Conservation (phyloP, 2,888 invertebrate species). For the Agriopis marginaria region DNA sequence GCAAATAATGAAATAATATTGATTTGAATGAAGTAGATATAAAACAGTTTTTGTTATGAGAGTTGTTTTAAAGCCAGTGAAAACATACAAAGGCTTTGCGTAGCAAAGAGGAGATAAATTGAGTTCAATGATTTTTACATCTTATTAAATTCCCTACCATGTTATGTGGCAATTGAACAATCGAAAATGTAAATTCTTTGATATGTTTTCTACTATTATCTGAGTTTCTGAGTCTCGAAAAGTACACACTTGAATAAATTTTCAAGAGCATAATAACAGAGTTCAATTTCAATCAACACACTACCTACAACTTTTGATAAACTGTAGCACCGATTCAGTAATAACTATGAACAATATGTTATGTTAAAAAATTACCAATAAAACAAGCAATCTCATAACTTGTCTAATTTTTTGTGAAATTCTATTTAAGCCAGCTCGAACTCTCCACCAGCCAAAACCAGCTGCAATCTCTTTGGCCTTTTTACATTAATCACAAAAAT, state of each 20-base stretch:
- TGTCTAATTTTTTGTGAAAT: slow-evolving; percentile 17
- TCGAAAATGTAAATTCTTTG: slow-evolving; percentile 26
- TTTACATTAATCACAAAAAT: slow-evolving; percentile 59
- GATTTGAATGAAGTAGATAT: not conserved
- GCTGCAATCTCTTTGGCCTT: slow-evolving; percentile 59
- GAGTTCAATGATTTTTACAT: not conserved
- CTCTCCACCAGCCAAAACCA: slow-evolving; percentile 46
- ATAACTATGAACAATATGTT: slow-evolving; percentile 39
- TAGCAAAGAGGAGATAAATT: not conserved
- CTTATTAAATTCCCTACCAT: not conserved
- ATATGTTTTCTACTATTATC: slow-evolving; percentile 53
- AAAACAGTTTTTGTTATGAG: not conserved
- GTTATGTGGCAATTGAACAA: not conserved
- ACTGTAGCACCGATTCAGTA: slow-evolving; percentile 76
- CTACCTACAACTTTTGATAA: slow-evolving; percentile 23
- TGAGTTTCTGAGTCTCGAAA: slow-evolving; percentile 8
- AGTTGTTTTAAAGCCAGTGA: not conserved
- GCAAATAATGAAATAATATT: not conserved
- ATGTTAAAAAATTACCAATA: slow-evolving; percentile 12
- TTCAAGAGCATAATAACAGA: not conserved
- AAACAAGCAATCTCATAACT: slow-evolving; percentile 33
- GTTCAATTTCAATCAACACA: slow-evolving; percentile 15
- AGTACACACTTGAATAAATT: not conserved
- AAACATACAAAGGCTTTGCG: not conserved
- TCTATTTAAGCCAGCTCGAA: slow-evolving; percentile 37